Conservation (phyloP, 2,888 invertebrate genomes). For the Micropterix aruncella region DNA sequence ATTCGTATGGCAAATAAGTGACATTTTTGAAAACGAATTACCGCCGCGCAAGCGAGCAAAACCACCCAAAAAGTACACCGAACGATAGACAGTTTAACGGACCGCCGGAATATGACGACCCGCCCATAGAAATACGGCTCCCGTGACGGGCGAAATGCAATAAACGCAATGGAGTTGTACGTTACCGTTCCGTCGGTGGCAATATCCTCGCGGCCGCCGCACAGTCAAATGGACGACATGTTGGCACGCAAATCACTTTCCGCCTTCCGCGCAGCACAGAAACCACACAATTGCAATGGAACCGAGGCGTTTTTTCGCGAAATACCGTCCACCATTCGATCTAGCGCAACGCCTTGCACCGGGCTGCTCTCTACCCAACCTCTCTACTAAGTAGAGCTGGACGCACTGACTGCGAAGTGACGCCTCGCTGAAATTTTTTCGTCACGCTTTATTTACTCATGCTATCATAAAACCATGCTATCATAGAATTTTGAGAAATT, state of each 20-base stretch:
- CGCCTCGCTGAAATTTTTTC: no score
- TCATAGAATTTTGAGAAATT: no score
- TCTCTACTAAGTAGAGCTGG: no score
- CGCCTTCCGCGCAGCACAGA: neutral
- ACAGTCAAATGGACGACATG: no score
- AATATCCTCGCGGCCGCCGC: no score
- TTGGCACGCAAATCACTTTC: no score
- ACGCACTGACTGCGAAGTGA: no score
- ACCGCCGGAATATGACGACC: neutral
- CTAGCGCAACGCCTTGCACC: constrained; percentile 31
- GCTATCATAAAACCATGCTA: no score
- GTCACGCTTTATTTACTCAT: no score
- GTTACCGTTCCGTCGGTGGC: constrained; percentile 39
- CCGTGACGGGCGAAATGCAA: neutral
- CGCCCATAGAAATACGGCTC: neutral
- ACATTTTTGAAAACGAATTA: no score
- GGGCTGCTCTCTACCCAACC: constrained; percentile 36
- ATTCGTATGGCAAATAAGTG: no score
- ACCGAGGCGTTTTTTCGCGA: constrained; percentile 30
- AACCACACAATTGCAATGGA: constrained; percentile 3
- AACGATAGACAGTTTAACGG: neutral
- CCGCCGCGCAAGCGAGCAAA: no score
- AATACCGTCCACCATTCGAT: constrained; percentile 31
- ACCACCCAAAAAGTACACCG: neutral
- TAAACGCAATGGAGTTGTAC: constrained; percentile 19